phyloP scores from a whole-genome alignment of 2,797 vertebrate species.

The Sitta carolinensis region DNA sequence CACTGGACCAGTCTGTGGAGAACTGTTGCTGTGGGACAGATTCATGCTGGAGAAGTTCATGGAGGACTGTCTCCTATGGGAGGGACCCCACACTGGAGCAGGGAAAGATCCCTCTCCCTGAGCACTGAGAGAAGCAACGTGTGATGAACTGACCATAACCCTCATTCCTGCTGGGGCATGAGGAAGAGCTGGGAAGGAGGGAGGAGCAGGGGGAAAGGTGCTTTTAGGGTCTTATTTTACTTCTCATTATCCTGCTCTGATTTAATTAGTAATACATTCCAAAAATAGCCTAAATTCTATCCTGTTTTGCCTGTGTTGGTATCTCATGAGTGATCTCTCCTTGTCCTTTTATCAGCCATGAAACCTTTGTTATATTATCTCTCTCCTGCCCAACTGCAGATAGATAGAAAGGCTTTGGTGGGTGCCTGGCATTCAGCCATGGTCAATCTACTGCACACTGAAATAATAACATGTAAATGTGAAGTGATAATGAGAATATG shows the following conservation, averaged over 20 bases:
- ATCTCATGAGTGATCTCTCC: background rate
- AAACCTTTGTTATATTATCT: background rate
- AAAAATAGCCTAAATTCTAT: background rate
- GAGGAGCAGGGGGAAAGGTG: background rate
- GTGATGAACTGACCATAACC: background rate
- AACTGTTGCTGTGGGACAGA: background rate
- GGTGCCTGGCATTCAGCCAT: background rate
- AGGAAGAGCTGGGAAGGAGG: background rate
- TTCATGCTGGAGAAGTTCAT: background rate
- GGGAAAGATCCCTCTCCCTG: too few relatives aligned
- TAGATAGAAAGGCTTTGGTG: background rate
- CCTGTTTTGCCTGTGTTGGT: background rate
- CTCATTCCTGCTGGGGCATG: background rate
- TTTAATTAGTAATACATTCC: background rate
- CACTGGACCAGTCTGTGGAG: background rate
- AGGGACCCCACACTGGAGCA: background rate
- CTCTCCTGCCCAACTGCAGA: background rate
- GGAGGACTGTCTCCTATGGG: background rate
- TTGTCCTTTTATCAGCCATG: background rate
- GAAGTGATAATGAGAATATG: background rate
- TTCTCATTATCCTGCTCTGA: background rate
- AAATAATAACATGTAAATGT: background rate
- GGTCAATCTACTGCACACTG: too few relatives aligned
- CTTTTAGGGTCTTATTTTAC: background rate
- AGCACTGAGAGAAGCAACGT: rapidly evolving